Conservation (phyloP, 35 echinoderm and acorn worm genomes). For the Apostichopus parvimensis region DNA sequence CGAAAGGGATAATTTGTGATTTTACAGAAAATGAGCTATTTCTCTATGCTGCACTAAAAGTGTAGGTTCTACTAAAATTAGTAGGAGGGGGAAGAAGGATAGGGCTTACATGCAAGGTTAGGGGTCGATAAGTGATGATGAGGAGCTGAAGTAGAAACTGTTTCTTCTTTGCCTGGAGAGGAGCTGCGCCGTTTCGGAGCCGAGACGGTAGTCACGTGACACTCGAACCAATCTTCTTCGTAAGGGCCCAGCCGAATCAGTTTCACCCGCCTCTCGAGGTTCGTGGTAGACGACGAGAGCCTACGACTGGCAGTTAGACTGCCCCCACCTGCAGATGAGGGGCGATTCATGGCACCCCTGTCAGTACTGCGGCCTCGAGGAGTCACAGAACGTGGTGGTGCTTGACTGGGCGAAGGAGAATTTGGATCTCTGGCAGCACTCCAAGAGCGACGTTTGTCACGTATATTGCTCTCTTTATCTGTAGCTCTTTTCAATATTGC, state of each 20-base stretch:
- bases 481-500: slow-evolving; percentile 37
- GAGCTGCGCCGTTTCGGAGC: slow-evolving; percentile 26
- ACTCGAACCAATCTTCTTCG: slow-evolving; percentile 57
- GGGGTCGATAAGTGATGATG: slow-evolving; percentile 52
- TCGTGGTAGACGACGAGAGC: slow-evolving; percentile 34
- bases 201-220: slow-evolving; percentile 29
- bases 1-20: neutral
- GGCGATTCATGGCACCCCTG: neutral
- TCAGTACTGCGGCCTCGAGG: slow-evolving; percentile 46
- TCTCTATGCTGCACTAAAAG: slow-evolving; percentile 1
- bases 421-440: slow-evolving; percentile 11
- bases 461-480: slow-evolving; percentile 49
- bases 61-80: slow-evolving; percentile 35
- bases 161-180: slow-evolving; percentile 54
- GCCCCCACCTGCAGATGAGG: slow-evolving; percentile 12
- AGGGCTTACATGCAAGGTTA: slow-evolving; percentile 67
- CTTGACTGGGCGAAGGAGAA: neutral
- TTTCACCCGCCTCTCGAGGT: slow-evolving; percentile 45
- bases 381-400: slow-evolving; percentile 13
- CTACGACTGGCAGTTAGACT: slow-evolving; percentile 36
- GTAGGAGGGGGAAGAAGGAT: slow-evolving; percentile 50
- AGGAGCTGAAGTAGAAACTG: slow-evolving; percentile 5
- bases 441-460: slow-evolving; percentile 51
- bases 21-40: neutral
- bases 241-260: slow-evolving; percentile 44